These are phyloP conservation scores for Acleris emargana DNA, from an alignment of 2,888 invertebrate species.

Conservation along the genomic window DNA sequence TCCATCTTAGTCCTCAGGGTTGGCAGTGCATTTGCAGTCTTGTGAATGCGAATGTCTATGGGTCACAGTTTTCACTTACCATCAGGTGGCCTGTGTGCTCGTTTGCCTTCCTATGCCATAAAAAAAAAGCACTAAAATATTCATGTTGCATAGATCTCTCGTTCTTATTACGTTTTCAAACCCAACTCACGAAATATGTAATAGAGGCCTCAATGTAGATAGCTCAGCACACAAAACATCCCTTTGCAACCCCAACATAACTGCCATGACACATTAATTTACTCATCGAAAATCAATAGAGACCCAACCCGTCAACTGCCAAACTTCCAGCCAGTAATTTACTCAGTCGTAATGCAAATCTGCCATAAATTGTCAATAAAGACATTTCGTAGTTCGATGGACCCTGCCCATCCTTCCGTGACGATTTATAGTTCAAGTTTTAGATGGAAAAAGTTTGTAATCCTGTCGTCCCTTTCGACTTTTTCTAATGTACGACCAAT, in stretches of 20 bases:
- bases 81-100: too few relatives aligned
- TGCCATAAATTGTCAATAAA: conserved; percentile 77
- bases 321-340: conserved; percentile 55
- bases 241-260: conserved; percentile 7
- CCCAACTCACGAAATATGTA: background rate
- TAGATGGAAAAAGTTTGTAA: conserved; percentile 80
- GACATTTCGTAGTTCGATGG: conserved; percentile 42
- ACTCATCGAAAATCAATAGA: conserved; percentile 36
- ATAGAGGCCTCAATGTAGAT: background rate
- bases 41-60: too few relatives aligned
- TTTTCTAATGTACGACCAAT: conserved; percentile 31
- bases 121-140: too few relatives aligned
- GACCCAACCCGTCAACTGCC: conserved; percentile 45
- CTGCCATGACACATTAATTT: conserved; percentile 26
- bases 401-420: conserved; percentile 55
- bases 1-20: too few relatives aligned
- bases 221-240: conserved; percentile 14
- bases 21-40: too few relatives aligned
- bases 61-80: too few relatives aligned
- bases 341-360: conserved; percentile 72
- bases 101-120: too few relatives aligned
- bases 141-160: too few relatives aligned
- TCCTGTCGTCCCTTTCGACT: conserved; percentile 57
- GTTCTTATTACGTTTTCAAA: too few relatives aligned
- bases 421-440: conserved; percentile 80